These are phyloP conservation scores for Argopecten irradians DNA, from an alignment of 1,140 invertebrate species.

Conservation along the genomic window DNA sequence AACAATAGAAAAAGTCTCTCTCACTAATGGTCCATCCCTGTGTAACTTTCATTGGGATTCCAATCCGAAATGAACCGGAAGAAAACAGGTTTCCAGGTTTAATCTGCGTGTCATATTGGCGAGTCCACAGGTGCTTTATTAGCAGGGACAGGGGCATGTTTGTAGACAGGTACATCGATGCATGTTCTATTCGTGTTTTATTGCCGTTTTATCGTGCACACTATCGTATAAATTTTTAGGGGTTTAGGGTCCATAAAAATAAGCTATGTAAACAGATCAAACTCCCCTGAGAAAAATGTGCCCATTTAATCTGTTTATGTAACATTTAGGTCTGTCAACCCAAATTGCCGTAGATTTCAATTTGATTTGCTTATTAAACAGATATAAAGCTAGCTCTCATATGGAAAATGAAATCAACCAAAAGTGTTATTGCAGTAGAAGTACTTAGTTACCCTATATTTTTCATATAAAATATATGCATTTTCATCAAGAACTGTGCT, in stretches of 20 bases:
- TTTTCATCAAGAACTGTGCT: too few species aligned
- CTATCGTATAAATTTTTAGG: not conserved
- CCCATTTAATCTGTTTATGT: not conserved
- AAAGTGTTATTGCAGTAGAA: not conserved
- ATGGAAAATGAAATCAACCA: not conserved
- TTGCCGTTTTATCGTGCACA: not conserved
- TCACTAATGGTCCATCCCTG: not conserved
- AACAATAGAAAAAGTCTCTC: not conserved
- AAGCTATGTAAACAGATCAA: not conserved
- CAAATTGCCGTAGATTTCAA: not conserved
- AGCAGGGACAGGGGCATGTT: not conserved
- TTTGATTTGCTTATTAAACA: not conserved
- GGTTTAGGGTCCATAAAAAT: not conserved
- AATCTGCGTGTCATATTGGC: not conserved
- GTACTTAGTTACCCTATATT: not conserved
- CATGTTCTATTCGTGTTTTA: not conserved
- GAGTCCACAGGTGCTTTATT: constrained; percentile 6
- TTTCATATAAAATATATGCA: not conserved
- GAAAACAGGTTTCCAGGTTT: not conserved
- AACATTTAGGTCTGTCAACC: not conserved
- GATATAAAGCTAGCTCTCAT: not conserved
- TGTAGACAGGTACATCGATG: not conserved
- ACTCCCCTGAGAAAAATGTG: not conserved
- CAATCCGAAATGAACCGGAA: constrained; percentile 20
- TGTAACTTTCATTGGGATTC: not conserved